Evolutionary conservation across 2,797 vertebrate species (phyloP).

Genomic region (Mormyrus hasselquistii): DNA sequence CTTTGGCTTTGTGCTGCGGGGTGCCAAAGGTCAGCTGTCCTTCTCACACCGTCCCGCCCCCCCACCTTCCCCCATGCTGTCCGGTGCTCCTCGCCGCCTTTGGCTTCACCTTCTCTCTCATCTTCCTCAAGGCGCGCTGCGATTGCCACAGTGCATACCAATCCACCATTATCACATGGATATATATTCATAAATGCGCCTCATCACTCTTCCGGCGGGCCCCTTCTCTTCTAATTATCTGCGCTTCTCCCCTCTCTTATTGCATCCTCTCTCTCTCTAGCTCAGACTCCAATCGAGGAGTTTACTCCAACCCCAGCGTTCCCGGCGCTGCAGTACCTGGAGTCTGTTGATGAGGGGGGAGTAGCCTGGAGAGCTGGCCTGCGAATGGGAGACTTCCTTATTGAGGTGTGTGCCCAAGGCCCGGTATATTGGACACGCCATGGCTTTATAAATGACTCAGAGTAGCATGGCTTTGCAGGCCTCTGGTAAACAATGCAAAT

Average conservation of each 20-base stretch:
- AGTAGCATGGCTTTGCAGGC: not conserved
- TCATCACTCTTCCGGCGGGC: slow-evolving; percentile 5
- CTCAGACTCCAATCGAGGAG: slow-evolving; percentile 94
- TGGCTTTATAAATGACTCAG: not conserved
- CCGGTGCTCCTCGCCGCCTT: not conserved
- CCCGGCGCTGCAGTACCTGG: slow-evolving; percentile 86
- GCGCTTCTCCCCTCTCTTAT: slow-evolving; percentile 3
- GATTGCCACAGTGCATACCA: not conserved
- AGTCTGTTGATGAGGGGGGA: slow-evolving; percentile 89
- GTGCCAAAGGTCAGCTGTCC: slow-evolving; percentile 81
- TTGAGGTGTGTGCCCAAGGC: slow-evolving; percentile 66
- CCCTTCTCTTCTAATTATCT: slow-evolving; percentile 21
- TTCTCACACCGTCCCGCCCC: not conserved
- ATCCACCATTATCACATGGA: slow-evolving; percentile 13
- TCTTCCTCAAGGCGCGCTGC: not conserved
- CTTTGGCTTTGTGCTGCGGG: slow-evolving; percentile 88
- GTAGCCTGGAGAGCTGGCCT: slow-evolving; percentile 86
- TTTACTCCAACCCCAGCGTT: slow-evolving; percentile 91
- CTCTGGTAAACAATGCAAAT: not conserved
- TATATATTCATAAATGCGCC: slow-evolving; percentile 18
- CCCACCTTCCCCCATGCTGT: not conserved
- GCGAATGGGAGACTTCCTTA: slow-evolving; percentile 91
- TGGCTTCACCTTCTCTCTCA: not conserved
- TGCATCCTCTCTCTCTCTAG: slow-evolving; percentile 51
- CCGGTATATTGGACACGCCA: not conserved